These are phyloP conservation scores for Panagrolaimus sp. DNA, from an alignment of 1,140 invertebrate genomes.

Conservation along the genomic window DNA sequence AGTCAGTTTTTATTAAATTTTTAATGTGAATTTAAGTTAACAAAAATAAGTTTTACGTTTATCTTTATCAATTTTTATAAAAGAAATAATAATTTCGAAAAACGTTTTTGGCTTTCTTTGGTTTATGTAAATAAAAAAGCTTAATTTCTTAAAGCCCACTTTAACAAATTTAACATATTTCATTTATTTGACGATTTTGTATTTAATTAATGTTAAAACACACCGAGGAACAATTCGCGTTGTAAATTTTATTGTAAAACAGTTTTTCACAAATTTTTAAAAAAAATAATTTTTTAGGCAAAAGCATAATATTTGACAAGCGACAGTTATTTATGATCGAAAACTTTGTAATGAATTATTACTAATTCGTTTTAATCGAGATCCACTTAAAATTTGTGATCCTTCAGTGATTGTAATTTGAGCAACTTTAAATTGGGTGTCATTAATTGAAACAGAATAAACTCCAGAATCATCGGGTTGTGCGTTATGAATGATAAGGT, in stretches of 20 bases:
- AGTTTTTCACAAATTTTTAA: background rate
- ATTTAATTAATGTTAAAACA: too few species aligned
- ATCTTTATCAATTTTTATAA: too few species aligned
- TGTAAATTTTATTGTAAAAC: background rate
- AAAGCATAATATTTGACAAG: background rate
- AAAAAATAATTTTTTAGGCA: background rate
- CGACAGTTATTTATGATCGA: conserved; percentile 5
- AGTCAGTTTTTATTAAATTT: too few species aligned
- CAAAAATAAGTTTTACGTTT: too few species aligned
- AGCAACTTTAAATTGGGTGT: conserved; percentile 51
- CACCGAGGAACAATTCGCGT: background rate
- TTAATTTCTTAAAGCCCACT: too few species aligned
- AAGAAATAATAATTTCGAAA: too few species aligned
- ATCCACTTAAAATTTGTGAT: conserved; percentile 23
- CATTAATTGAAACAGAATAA: conserved; percentile 53
- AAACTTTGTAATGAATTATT: conserved; percentile 29
- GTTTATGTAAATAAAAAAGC: too few species aligned
- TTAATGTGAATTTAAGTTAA: too few species aligned
- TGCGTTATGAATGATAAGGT: conserved; percentile 56
- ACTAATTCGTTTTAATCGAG: conserved; percentile 37
- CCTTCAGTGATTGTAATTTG: conserved; percentile 50
- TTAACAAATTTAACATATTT: too few species aligned
- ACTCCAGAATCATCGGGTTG: conserved; percentile 45
- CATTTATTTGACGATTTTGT: too few species aligned
- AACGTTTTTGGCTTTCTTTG: too few species aligned